Base-by-base conservation (phyloP, 2,888 invertebrate genomes). In the Lepeophtheirus nordmannii region DNA sequence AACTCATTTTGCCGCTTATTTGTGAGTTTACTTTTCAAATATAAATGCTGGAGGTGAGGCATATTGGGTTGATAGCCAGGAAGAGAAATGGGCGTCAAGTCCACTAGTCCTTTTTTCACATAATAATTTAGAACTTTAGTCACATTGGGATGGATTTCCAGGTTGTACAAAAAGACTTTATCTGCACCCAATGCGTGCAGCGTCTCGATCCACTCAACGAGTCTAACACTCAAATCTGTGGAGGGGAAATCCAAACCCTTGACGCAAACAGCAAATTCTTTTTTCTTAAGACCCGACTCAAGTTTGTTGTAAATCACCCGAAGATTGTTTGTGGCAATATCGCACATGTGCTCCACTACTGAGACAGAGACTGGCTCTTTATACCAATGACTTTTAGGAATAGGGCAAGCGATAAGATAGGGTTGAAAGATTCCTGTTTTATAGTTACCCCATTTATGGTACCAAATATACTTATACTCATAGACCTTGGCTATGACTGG, bases 181-280 rank as follows among this genome's bases (percentile, higher is more conserved):
- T 90, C 87, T 0, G 91, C 93, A 5, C 94, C 94, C 61, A 94
- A 79, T 46, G 90, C 78, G 38, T 83, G 83, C 40, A 93, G 78
- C 69, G 91, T 79, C 75, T 94, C 93, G 72, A 94, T 86, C 94
- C 94, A 96, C 76, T 96, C 94, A 61, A 93, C 85, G 30, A 94
- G 78, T 3, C 90, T 81, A 17, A 89, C 87, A 1, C 90, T 90
- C 1, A 92, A 77, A 76, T 94, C 93, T 73, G 90, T 89, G 76
- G 91, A 87, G 2, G 89, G 80, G 73, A 93, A 94, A 76, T 93
- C 92, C 66, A 96, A 78, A 0, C 94, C 93, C 75, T 92, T 92
- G 23, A 92, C 91, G 75, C 92, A 92, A 2, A 92, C 90, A 1
- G 90, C 91, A 74, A 92, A 91, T 37, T 86, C 85, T 72, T 86